Base-by-base conservation (phyloP, 2,888 invertebrate species). In the Hymenopus coronatus region DNA sequence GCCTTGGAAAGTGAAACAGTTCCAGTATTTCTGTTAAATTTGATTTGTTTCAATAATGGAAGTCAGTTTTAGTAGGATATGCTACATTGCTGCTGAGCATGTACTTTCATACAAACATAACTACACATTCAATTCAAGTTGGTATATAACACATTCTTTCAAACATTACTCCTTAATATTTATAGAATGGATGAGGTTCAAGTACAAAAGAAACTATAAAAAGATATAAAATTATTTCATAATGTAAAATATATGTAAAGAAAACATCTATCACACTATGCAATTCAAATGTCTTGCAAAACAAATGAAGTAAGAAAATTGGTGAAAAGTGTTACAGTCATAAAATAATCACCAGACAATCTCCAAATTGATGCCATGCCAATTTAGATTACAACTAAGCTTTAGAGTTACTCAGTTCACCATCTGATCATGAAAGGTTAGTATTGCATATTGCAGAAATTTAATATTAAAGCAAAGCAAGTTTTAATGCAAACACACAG, bases 181-280 rank as follows among this genome's bases (percentile, higher is more conserved):
- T 70, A 70, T 70, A 70, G 54, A 70, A 70, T 70, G 20, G 54
- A 70, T 70, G 54, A 25, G 86, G 70, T 87, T 28, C 28, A 82
- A 89, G 89, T 89, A 89, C 86, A 89, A 88, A 89, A 89, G 85
- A 86, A 89, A 85, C 86, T 86, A 86, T 86, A 89, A 89, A 89
- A 86, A 87, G 46, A 85, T 83, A 86, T 46, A 89, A 89, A 86
- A 89, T 89, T 89, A 83, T 89, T 70, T 15, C 82, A 87, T 82
- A 87, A 87, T 87, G 82, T 87, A 87, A 87, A 87, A 87, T 87
- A 87, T 87, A 87, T 70, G 82, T 82, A 82, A 87, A 87, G 82
- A 82, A 82, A 81, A 33, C 25, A 9, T 82, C 82, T 87, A 87
- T 87, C 87, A 87, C 87, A 82, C 87, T 87, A 87, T 87, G 81